phyloP scores from a whole-genome alignment of 2,113 vertebrate genomes.

The Bungarus multicinctus region DNA sequence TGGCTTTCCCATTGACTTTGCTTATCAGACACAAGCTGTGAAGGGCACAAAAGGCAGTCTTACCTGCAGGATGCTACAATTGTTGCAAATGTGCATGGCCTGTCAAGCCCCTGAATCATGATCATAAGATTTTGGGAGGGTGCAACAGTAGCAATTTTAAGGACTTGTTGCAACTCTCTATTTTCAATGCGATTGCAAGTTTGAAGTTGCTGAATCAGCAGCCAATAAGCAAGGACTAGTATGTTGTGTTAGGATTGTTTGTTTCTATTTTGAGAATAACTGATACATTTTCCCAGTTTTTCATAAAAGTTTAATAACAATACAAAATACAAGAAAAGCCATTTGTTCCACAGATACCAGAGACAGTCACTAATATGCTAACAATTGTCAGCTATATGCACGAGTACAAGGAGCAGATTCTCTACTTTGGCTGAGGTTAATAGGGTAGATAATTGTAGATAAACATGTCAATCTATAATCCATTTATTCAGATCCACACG shows the following conservation, averaged over 20 bases:
- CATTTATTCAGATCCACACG: neutral
- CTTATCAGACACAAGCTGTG: neutral
- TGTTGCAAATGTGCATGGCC: neutral
- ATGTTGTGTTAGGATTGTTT: neutral
- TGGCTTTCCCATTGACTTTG: neutral
- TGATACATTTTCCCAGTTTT: neutral
- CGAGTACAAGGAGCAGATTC: slow-evolving; percentile 42
- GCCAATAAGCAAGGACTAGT: neutral
- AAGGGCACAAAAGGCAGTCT: neutral
- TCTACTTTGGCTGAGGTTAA: slow-evolving; percentile 46
- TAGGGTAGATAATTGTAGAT: slow-evolving; percentile 60
- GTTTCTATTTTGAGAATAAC: neutral
- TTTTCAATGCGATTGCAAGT: neutral
- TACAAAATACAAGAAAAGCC: slow-evolving; percentile 56
- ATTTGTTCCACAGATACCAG: slow-evolving; percentile 46
- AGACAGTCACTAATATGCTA: slow-evolving; percentile 46
- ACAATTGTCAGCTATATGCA: slow-evolving; percentile 37
- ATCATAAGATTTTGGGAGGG: neutral
- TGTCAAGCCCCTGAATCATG: neutral
- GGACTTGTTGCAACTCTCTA: neutral
- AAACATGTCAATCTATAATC: neutral
- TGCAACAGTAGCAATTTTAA: neutral
- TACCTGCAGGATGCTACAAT: neutral
- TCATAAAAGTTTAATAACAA: slow-evolving; percentile 64
- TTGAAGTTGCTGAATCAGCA: neutral